Base-by-base conservation (phyloP, 2,113 vertebrate species). In the Barnardius zonarius region DNA sequence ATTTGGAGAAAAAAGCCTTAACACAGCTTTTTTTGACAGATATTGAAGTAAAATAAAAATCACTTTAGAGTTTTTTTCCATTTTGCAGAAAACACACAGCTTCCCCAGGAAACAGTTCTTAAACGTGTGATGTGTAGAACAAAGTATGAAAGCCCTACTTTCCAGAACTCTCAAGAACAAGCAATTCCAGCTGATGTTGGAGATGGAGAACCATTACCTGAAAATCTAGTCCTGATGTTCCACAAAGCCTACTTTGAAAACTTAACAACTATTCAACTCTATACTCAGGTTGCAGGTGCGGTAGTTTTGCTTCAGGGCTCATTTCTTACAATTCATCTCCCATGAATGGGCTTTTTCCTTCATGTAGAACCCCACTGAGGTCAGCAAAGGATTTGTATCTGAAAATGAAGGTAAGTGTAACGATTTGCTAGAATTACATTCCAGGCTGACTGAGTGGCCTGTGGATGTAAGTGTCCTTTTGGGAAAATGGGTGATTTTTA, bases 1-100 rank as follows among this genome's bases (percentile, higher is more conserved):
- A 77, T 85, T 93, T 84, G 80, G 81, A 95, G 62, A 84, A 55
- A 66, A 88, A 90, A 87, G 66, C 66, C 37, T 75, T 93, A 81
- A 69, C 16, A 55, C 54, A 92, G 35, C 8, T 82, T 55, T 63
- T 59, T 85, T 73, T 64, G 54, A 95, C 81, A 91, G 83, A 69
- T 76, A 77, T 6, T 48, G 46, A 70, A 94, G 51, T 43, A 83
- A 77, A 90, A 90, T 72, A 90, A 62, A 94, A 88, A 81, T 41
- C 57, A 6, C 43, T 80, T 70, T 57, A 78, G 30, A 70, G 25
- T 23, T 90, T 85, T 86, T 86, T 41, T 37, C 44, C 20, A 5
- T 77, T 87, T 95, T 66, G 78, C 28, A 72, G 68, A 76, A 92
- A 96, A 44, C 31, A 25, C 44, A 6, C 30, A 67, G 24, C 68